These are phyloP conservation scores for Exocentrus adspersus DNA, from an alignment of 2,888 invertebrate species.

Conservation along the genomic window DNA sequence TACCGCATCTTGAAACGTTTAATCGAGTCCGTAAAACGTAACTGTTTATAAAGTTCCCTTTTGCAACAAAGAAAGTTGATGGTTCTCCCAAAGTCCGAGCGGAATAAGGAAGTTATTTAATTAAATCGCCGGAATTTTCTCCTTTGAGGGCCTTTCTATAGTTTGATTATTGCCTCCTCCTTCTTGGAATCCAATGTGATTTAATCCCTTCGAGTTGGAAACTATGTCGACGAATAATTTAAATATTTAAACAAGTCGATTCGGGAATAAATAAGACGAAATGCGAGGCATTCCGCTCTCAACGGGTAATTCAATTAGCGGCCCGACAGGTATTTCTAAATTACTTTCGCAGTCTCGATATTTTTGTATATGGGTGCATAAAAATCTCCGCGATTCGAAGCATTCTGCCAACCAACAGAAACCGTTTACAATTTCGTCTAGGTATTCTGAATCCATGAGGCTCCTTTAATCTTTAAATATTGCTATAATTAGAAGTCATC, in stretches of 20 bases:
- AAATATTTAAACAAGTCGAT: slow-evolving; percentile 24
- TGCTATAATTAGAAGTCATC: no score
- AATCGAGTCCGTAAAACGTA: slow-evolving; percentile 47
- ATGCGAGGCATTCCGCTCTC: not conserved
- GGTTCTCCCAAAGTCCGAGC: slow-evolving; percentile 19
- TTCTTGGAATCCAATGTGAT: slow-evolving; percentile 31
- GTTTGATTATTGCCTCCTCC: slow-evolving; percentile 35
- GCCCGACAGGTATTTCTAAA: no score
- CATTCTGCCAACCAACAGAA: no score
- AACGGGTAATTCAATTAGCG: slow-evolving; percentile 10
- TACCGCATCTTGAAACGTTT: slow-evolving; percentile 44
- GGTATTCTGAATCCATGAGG: no score
- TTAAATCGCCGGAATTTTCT: slow-evolving; percentile 38
- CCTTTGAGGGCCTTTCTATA: slow-evolving; percentile 20
- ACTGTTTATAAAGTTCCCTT: slow-evolving; percentile 44
- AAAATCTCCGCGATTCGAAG: no score
- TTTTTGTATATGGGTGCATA: no score
- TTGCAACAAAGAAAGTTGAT: slow-evolving; percentile 18
- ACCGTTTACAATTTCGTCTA: no score
- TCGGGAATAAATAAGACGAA: slow-evolving; percentile 16
- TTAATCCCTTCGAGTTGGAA: slow-evolving; percentile 27
- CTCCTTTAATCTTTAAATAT: no score
- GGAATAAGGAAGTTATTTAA: slow-evolving; percentile 47
- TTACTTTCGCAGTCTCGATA: no score
- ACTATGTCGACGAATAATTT: slow-evolving; percentile 34